Evolutionary conservation across 2,113 vertebrate genomes (phyloP).

Genomic region (Sphyrna mokarran): DNA sequence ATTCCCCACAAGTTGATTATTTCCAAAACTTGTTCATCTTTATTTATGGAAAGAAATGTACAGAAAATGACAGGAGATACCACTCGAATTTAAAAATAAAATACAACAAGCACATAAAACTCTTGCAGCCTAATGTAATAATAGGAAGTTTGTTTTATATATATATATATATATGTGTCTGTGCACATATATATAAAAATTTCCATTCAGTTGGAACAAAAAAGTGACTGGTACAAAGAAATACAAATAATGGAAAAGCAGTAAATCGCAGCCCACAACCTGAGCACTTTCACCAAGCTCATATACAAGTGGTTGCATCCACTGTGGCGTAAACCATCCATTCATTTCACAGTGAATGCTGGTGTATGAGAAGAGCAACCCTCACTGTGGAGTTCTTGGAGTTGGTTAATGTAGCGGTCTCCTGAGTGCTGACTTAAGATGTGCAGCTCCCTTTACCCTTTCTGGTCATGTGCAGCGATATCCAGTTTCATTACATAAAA

Average conservation of each 20-base stretch:
- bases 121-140: constrained; percentile 30
- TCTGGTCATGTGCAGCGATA: neutral
- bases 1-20: neutral
- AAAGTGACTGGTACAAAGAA: neutral
- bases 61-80: constrained; percentile 32
- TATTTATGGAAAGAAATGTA: constrained; percentile 37
- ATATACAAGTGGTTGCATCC: neutral
- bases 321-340: neutral
- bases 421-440: neutral
- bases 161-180: neutral
- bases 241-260: constrained; percentile 20
- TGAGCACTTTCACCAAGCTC: neutral
- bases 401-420: neutral
- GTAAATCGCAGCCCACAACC: neutral
- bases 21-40: constrained; percentile 33
- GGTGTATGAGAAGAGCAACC: neutral
- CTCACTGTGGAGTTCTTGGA: neutral
- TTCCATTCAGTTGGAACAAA: neutral
- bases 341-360: neutral
- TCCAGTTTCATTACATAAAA: neutral
- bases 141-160: neutral
- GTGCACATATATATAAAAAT: neutral
- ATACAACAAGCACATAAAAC: constrained; percentile 35
- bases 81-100: constrained; percentile 36
- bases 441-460: neutral